These are phyloP conservation scores for Galaxea fascicularis DNA, from an alignment of 92 coral and sea anemone genomes.

Conservation along the genomic window DNA sequence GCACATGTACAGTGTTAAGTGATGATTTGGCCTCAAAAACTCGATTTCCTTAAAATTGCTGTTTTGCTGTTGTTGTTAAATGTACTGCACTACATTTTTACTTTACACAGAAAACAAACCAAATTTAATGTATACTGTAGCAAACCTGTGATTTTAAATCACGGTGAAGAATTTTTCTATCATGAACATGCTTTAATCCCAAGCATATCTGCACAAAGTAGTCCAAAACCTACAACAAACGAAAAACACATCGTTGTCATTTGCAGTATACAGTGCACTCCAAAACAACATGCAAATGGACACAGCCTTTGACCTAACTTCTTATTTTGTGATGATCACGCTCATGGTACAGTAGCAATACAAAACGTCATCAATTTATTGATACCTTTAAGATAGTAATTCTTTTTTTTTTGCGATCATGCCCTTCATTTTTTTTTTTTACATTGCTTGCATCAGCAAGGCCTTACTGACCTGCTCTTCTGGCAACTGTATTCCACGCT, in stretches of 20 bases:
- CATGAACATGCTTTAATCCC: conserved; percentile 97
- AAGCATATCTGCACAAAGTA: conserved; percentile 98
- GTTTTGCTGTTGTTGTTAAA: background rate
- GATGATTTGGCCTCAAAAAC: too few species aligned
- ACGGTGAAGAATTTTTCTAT: conserved; percentile 95
- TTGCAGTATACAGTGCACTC: too few species aligned
- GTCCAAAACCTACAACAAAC: conserved; percentile 81
- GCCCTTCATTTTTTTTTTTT: background rate
- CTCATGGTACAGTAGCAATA: too few species aligned
- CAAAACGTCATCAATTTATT: too few species aligned
- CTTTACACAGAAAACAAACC: background rate
- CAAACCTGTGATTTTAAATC: conserved; percentile 98
- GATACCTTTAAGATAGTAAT: background rate
- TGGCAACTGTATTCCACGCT: conserved; percentile 87
- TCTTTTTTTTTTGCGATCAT: too few species aligned
- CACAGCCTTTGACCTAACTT: too few species aligned
- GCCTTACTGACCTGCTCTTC: conserved; percentile 86
- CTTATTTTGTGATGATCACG: too few species aligned
- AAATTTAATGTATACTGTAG: background rate
- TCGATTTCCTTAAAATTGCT: too few species aligned
- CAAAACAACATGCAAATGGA: too few species aligned
- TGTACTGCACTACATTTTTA: background rate
- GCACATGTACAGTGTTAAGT: too few species aligned
- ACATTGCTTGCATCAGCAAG: background rate
- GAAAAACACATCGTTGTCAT: background rate